These are phyloP conservation scores for Watsonalla cultraria DNA, from an alignment of 2,888 invertebrate genomes.

Conservation along the genomic window DNA sequence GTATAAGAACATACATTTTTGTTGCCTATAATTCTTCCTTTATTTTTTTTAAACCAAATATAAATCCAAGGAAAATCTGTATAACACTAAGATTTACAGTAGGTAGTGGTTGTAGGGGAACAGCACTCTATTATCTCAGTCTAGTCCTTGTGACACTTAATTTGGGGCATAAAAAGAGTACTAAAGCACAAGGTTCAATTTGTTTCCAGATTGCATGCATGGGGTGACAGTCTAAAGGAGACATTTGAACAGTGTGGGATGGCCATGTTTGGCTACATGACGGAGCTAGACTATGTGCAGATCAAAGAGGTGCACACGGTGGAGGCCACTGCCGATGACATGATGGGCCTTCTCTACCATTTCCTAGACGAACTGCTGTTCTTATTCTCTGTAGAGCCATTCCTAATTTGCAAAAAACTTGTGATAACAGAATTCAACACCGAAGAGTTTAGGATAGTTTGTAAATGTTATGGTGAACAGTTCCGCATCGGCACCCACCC, in stretches of 20 bases:
- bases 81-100: too few species aligned
- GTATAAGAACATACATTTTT: too few species aligned
- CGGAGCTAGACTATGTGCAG: slow-evolving; percentile 91
- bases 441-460: slow-evolving; percentile 89
- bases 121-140: too few species aligned
- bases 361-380: slow-evolving; percentile 97
- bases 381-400: slow-evolving; percentile 95
- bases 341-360: slow-evolving; percentile 92
- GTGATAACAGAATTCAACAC: slow-evolving; percentile 92
- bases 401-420: slow-evolving; percentile 91
- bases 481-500: slow-evolving; percentile 96
- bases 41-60: too few species aligned
- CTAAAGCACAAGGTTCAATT: background rate
- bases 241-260: slow-evolving; percentile 96
- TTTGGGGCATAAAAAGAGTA: too few species aligned
- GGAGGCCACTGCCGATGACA: slow-evolving; percentile 93
- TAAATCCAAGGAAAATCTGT: too few species aligned
- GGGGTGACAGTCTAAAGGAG: slow-evolving; percentile 93
- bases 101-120: too few species aligned
- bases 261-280: slow-evolving; percentile 99
- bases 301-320: slow-evolving; percentile 88
- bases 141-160: too few species aligned
- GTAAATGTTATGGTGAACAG: slow-evolving; percentile 93
- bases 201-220: slow-evolving; percentile 87
- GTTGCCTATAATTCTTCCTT: too few species aligned